Conservation (phyloP, 2,888 invertebrate genomes). For the Eristalinus sepulchralis region DNA sequence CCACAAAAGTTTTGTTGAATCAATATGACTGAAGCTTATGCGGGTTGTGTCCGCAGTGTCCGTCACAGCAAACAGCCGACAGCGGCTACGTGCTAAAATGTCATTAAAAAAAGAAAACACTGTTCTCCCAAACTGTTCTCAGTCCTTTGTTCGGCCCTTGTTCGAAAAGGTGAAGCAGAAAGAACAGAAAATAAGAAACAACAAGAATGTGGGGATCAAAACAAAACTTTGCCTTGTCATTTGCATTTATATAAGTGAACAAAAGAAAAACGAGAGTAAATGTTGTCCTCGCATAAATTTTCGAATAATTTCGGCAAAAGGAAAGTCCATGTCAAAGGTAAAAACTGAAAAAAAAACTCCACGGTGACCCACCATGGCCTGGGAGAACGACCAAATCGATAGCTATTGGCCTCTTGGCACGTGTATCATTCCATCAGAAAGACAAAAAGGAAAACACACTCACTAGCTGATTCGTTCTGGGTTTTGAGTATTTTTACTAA, state of each 20-base stretch:
- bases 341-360: background rate
- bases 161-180: background rate
- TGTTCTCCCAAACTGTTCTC: background rate
- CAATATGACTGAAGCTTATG: background rate
- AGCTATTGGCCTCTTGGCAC: conserved; percentile 39
- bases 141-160: background rate
- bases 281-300: conserved; percentile 9
- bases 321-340: background rate
- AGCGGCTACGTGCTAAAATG: background rate
- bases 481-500: too few relatives aligned
- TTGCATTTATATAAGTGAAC: background rate
- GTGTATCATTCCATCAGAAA: conserved; percentile 1
- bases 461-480: too few relatives aligned
- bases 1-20: background rate
- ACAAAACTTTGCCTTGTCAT: background rate
- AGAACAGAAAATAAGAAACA: background rate
- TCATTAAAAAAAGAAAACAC: background rate
- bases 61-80: background rate
- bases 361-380: background rate
- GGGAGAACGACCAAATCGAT: conserved; percentile 24
- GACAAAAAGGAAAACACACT: too few relatives aligned
- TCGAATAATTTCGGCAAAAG: conserved; percentile 18
- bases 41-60: background rate
- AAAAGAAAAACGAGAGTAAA: background rate
- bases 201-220: background rate